phyloP scores from a whole-genome alignment of 2,797 vertebrate species.

The Fistularia tabacaria region DNA sequence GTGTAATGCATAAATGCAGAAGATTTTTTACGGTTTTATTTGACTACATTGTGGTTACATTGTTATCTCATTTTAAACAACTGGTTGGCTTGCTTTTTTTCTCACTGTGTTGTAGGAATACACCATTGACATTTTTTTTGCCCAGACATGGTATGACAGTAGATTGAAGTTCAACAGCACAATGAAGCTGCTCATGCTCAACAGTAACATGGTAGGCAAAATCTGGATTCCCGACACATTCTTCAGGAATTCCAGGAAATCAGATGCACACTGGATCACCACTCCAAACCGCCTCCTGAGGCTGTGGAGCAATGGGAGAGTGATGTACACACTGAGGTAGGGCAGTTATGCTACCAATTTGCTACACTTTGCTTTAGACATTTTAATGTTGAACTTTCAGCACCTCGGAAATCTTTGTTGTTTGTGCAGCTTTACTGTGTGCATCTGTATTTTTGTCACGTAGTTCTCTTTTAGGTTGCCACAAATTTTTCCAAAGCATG shows the following conservation, averaged over 20 bases:
- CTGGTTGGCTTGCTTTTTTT: no score
- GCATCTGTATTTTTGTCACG: conserved; percentile 44
- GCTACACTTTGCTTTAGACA: background rate
- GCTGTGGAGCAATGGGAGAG: conserved; percentile 90
- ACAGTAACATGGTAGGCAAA: conserved; percentile 98
- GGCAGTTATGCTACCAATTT: background rate
- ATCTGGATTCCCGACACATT: conserved; percentile 98
- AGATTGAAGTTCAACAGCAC: conserved; percentile 93
- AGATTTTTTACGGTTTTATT: no score
- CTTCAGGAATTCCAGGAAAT: conserved; percentile 95
- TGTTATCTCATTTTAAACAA: background rate
- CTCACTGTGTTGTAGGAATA: conserved; percentile 72
- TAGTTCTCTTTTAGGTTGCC: conserved; percentile 28
- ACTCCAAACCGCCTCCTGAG: conserved; percentile 92
- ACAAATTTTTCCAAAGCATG: conserved; percentile 35
- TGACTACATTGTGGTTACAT: no score
- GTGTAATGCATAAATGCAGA: no score
- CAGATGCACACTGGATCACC: conserved; percentile 97
- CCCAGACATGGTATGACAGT: conserved; percentile 96
- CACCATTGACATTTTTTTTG: conserved; percentile 97
- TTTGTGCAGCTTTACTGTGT: conserved; percentile 59
- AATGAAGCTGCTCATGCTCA: conserved; percentile 94
- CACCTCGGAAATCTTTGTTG: conserved; percentile 34
- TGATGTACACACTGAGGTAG: conserved; percentile 92
- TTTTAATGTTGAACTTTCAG: conserved; percentile 5